phyloP scores from a whole-genome alignment of 2,113 vertebrate genomes.

The Neotoma lepida region DNA sequence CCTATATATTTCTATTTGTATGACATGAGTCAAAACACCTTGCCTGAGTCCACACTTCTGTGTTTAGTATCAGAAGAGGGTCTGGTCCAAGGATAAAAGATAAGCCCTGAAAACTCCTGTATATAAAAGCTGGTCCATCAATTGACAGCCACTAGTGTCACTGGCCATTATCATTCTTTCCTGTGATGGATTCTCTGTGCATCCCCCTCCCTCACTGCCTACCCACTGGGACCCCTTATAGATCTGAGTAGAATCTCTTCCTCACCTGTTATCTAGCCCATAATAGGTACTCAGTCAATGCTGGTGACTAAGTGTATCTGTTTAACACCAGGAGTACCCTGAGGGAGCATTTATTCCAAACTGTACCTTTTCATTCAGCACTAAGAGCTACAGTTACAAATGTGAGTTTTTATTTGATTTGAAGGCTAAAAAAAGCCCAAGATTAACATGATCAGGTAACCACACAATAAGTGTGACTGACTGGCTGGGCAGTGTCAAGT shows the following conservation, averaged over 20 bases:
- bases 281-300: not conserved
- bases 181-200: not conserved
- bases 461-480: slow-evolving; percentile 39
- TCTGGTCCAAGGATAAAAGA: not conserved
- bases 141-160: not conserved
- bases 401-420: slow-evolving; percentile 62
- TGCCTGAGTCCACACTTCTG: slow-evolving; percentile 31
- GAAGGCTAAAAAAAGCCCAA: slow-evolving; percentile 64
- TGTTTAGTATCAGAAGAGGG: slow-evolving; percentile 11
- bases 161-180: not conserved
- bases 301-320: not conserved
- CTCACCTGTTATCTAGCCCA: not conserved
- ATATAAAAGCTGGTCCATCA: not conserved
- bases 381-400: slow-evolving; percentile 56
- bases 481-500: slow-evolving; percentile 32
- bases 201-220: not conserved
- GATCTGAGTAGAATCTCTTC: not conserved
- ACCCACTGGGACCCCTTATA: not conserved
- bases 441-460: slow-evolving; percentile 67
- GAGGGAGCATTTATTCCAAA: slow-evolving; percentile 9
- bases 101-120: not conserved
- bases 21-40: not conserved
- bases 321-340: not conserved
- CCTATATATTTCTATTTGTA: not conserved
- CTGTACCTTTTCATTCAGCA: slow-evolving; percentile 4